These are phyloP conservation scores for Panthera tigris DNA, from an alignment of 2,113 vertebrate species.

Conservation along the genomic window DNA sequence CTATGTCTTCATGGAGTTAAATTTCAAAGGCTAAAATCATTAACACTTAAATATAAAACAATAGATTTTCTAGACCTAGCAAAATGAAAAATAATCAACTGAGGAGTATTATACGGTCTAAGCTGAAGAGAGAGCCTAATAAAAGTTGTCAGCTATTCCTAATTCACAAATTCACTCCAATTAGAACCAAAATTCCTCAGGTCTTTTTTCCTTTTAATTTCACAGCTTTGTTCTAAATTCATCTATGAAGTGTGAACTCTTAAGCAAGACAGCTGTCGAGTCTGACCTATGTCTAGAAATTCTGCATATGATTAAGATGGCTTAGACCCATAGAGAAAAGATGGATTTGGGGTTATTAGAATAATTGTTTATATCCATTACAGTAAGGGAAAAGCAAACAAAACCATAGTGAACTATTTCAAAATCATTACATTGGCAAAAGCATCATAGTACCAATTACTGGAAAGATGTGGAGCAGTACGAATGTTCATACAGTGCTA, in stretches of 20 bases:
- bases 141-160: background rate
- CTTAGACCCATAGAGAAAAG: background rate
- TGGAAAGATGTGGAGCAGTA: background rate
- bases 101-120: background rate
- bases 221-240: conserved; percentile 21
- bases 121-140: background rate
- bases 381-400: conserved; percentile 15
- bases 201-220: conserved; percentile 21
- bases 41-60: conserved; percentile 15
- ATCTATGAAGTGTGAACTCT: conserved; percentile 1
- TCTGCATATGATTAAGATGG: background rate
- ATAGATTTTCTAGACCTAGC: background rate
- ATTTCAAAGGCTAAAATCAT: background rate
- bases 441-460: background rate
- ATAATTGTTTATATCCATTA: background rate
- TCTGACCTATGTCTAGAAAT: conserved; percentile 22
- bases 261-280: conserved; percentile 2
- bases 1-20: background rate
- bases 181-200: background rate
- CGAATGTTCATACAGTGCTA: background rate
- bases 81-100: conserved; percentile 23
- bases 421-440: conserved; percentile 21
- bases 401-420: background rate
- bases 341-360: background rate
- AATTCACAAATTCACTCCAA: background rate